These are phyloP conservation scores for Ephestia elutella DNA, from an alignment of 1,140 invertebrate species.

Conservation along the genomic window DNA sequence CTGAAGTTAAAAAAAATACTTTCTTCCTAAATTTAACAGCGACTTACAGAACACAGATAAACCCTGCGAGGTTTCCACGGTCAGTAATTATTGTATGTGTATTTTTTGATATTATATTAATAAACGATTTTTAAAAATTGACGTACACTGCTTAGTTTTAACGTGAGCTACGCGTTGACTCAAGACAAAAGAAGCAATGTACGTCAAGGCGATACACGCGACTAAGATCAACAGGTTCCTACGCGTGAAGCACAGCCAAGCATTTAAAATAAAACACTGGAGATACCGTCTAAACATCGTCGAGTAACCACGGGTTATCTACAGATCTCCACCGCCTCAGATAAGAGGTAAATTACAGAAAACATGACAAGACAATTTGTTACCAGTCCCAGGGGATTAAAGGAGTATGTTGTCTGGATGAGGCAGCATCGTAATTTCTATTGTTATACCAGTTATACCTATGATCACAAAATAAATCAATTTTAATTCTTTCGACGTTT, in stretches of 20 bases:
- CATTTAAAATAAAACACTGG: neutral
- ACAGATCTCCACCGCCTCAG: conserved; percentile 14
- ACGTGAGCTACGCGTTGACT: no score
- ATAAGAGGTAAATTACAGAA: conserved; percentile 45
- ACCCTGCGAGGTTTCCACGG: no score
- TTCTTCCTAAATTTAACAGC: no score
- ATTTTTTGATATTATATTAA: no score
- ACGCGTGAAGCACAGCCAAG: neutral
- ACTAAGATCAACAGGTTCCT: neutral
- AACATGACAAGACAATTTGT: conserved; percentile 54
- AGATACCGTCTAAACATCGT: neutral
- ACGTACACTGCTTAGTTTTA: no score
- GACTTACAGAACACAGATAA: no score
- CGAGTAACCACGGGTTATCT: conserved; percentile 3
- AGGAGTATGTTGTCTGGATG: neutral
- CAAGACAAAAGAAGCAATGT: no score
- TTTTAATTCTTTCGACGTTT: no score
- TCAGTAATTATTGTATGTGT: no score
- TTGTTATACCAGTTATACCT: neutral
- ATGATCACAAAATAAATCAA: neutral
- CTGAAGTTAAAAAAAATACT: no score
- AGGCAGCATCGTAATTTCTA: neutral
- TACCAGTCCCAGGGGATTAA: conserved; percentile 12
- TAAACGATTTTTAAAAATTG: no score
- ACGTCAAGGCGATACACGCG: no score